Percentiles rank a stretch among this genome's conserved stretches.
Evolutionary conservation across 2,888 invertebrate genomes (phyloP).

Genomic region (Blastobasis adustella): DNA sequence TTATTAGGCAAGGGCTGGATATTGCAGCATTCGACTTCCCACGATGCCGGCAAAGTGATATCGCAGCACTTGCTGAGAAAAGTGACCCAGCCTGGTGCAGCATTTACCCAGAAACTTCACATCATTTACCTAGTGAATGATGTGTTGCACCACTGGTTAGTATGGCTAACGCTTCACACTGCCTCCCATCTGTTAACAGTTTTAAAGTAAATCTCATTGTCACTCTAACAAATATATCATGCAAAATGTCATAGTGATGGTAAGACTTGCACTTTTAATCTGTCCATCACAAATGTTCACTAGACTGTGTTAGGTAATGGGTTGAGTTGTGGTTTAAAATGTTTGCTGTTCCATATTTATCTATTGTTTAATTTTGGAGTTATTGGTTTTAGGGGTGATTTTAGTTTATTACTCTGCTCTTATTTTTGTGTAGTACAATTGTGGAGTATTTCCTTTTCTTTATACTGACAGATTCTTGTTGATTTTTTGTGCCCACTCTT

Average conservation of each 20-base stretch:
- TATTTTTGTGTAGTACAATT: no score
- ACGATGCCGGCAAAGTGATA: constrained; percentile 89
- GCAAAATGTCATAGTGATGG: no score
- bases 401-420: no score
- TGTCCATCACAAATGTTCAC: not conserved
- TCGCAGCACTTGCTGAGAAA: constrained; percentile 93
- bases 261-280: no score
- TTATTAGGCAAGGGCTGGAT: constrained; percentile 94
- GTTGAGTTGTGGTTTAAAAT: no score
- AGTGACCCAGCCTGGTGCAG: constrained; percentile 79
- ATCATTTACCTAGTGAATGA: constrained; percentile 99
- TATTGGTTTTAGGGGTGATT: no score
- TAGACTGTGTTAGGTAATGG: no score
- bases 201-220: no score
- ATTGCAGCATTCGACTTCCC: constrained; percentile 88
- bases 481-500: constrained; percentile 23
- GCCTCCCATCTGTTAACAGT: no score
- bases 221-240: no score
- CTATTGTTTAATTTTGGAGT: no score
- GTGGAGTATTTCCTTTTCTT: not conserved
- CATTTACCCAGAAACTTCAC: constrained; percentile 95
- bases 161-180: constrained; percentile 23
- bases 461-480: not conserved
- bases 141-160: constrained; percentile 97
- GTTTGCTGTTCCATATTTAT: no score